phyloP scores from a whole-genome alignment of 2,888 invertebrate species.

The Poecilus cupreus region DNA sequence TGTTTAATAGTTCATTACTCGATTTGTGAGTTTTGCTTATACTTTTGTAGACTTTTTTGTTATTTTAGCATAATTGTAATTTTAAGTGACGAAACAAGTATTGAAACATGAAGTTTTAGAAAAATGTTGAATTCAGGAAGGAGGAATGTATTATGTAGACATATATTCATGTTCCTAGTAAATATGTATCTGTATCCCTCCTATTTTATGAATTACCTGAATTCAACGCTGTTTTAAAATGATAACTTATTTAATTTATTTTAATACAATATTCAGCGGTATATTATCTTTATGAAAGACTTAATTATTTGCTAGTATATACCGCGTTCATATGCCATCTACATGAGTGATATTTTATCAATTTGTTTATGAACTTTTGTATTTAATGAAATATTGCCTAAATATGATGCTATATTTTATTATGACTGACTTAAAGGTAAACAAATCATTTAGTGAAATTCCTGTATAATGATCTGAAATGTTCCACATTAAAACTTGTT shows the following conservation, averaged over 20 bases:
- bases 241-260: constrained; percentile 42
- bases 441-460: neutral
- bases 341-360: constrained; percentile 37
- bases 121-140: neutral
- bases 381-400: constrained; percentile 24
- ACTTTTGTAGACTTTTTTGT: neutral
- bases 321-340: constrained; percentile 33
- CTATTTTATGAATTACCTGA: neutral
- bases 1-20: constrained; percentile 35
- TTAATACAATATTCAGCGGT: neutral
- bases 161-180: constrained; percentile 16
- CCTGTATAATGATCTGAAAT: constrained; percentile 25
- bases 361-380: constrained; percentile 39
- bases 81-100: neutral
- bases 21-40: constrained; percentile 8
- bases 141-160: neutral
- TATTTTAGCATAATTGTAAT: constrained; percentile 19
- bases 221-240: constrained; percentile 4
- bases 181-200: neutral
- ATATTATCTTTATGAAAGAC: neutral
- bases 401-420: constrained; percentile 28
- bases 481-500: constrained; percentile 34
- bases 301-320: constrained; percentile 18
- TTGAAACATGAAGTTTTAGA: neutral
- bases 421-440: constrained; percentile 15